Evolutionary conservation across 2,888 invertebrate species (phyloP).

Genomic region (Ophion ventricosus): DNA sequence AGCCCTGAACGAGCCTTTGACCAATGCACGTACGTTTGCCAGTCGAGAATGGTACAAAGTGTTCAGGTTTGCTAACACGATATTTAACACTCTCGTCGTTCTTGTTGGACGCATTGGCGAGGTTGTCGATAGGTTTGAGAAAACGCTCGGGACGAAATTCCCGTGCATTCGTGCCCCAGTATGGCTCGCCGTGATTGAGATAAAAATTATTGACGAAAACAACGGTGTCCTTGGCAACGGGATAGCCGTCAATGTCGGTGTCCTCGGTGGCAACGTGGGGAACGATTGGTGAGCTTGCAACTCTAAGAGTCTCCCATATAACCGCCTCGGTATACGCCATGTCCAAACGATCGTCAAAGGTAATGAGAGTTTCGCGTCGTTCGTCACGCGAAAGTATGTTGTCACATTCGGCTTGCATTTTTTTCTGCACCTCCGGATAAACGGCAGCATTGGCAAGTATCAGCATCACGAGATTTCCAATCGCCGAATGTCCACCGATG

Average conservation of each 20-base stretch:
- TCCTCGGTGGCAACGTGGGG: constrained; percentile 94
- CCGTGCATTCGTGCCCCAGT: constrained; percentile 89
- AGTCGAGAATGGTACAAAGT: constrained; percentile 93
- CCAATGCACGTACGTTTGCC: constrained; percentile 95
- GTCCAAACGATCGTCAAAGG: constrained; percentile 87
- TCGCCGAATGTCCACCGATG: constrained; percentile 94
- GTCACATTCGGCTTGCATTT: constrained; percentile 89
- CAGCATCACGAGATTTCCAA: constrained; percentile 93
- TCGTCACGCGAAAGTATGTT: constrained; percentile 79
- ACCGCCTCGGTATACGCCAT: constrained; percentile 93
- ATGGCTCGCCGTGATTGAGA: constrained; percentile 89
- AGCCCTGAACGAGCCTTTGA: constrained; percentile 91
- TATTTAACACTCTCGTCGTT: constrained; percentile 68
- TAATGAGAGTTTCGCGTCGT: constrained; percentile 85
- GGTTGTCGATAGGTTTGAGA: constrained; percentile 84
- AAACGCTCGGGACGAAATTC: constrained; percentile 91
- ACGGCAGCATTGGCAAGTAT: constrained; percentile 88
- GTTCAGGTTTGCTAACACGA: constrained; percentile 85
- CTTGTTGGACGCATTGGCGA: constrained; percentile 61
- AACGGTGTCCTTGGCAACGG: constrained; percentile 90
- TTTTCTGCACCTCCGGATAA: constrained; percentile 87
- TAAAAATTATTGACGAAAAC: constrained; percentile 94
- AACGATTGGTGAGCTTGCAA: constrained; percentile 94
- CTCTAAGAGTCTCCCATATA: constrained; percentile 91
- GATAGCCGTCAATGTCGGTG: constrained; percentile 89